Percentiles rank a stretch among this genome's conserved stretches.
Evolutionary conservation across 2,113 vertebrate species (phyloP).

Genomic region (Aphelocoma coerulescens): DNA sequence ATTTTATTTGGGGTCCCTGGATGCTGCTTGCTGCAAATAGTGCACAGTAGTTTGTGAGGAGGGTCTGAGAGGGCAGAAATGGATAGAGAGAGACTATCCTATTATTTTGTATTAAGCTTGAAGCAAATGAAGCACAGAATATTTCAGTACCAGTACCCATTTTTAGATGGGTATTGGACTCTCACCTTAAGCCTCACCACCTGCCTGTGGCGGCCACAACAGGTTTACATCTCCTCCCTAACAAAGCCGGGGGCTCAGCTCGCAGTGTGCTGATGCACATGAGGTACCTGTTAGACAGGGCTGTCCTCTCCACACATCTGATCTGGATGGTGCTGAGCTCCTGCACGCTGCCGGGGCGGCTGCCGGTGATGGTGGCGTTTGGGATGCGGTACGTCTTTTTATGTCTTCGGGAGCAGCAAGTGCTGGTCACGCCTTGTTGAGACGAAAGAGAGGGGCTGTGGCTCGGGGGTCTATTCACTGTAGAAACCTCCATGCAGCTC

Average conservation of each 20-base stretch:
- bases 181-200: not conserved
- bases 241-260: not conserved
- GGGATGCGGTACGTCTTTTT: conserved; percentile 89
- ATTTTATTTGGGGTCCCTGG: not conserved
- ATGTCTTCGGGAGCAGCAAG: conserved; percentile 87
- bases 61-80: not conserved
- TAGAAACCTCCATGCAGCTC: conserved; percentile 84
- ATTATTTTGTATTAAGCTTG: not conserved
- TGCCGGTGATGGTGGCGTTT: conserved; percentile 75
- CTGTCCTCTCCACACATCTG: conserved; percentile 82
- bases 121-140: not conserved
- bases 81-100: not conserved
- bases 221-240: not conserved
- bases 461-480: conserved; percentile 80
- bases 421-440: conserved; percentile 79
- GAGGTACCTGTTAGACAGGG: conserved; percentile 84
- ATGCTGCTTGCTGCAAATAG: not conserved
- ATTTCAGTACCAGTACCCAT: not conserved
- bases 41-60: not conserved
- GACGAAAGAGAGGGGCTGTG: conserved; percentile 85
- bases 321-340: conserved; percentile 97
- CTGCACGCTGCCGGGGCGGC: conserved; percentile 81
- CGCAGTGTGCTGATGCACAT: rapidly evolving
- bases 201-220: not conserved
- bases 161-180: not conserved